Conservation (phyloP, 2,797 vertebrate species). For the Halcyon smyrnensis region DNA sequence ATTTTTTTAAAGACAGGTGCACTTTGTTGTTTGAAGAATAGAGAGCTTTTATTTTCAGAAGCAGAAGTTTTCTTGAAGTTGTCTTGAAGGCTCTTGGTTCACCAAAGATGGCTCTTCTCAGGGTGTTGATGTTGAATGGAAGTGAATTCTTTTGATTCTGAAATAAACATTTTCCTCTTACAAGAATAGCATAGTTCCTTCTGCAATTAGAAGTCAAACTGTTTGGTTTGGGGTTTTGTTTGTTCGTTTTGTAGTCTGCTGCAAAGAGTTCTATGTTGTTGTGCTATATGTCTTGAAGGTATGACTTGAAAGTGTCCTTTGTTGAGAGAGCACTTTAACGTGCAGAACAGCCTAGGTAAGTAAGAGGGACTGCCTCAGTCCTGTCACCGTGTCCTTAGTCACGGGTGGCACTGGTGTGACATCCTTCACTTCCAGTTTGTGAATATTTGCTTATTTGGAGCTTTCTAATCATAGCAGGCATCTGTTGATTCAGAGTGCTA, state of each 20-base stretch:
- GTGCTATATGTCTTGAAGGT: not conserved
- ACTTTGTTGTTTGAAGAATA: not conserved
- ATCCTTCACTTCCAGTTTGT: not conserved
- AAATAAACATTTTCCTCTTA: not conserved
- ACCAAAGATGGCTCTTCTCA: not conserved
- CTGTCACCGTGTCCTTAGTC: not conserved
- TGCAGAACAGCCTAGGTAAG: not conserved
- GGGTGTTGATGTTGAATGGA: not conserved
- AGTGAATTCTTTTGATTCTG: not conserved
- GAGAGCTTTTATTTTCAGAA: not conserved
- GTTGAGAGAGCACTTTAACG: not conserved
- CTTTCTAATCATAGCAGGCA: not conserved
- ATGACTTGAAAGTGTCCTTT: not conserved
- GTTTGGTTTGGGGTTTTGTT: not conserved
- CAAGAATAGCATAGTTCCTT: not conserved
- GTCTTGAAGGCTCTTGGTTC: not conserved
- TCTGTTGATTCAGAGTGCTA: not conserved
- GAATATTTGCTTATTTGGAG: not conserved
- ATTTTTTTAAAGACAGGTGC: not conserved
- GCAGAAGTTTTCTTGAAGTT: not conserved
- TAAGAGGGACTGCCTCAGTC: not conserved
- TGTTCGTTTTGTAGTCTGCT: not conserved
- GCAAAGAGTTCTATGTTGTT: not conserved
- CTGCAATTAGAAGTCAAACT: not conserved
- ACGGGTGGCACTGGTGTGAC: not conserved